Percentiles rank a stretch among this genome's conserved stretches.
Evolutionary conservation across 2,113 vertebrate genomes (phyloP).

Genomic region (Anseranas semipalmata): DNA sequence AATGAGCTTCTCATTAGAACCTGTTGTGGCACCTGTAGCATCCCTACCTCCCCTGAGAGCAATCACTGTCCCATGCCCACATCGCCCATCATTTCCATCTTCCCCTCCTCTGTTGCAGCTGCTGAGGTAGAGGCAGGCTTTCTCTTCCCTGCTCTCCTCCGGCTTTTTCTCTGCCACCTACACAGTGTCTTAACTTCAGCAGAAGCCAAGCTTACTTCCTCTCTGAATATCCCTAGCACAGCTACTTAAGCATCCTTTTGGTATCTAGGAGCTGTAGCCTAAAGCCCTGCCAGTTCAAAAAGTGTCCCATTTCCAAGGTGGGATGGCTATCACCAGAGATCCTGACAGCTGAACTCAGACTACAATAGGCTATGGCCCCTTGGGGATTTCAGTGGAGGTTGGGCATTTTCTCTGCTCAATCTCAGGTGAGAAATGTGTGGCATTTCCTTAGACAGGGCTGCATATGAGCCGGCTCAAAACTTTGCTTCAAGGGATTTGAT

Average conservation of each 20-base stretch:
- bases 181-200: neutral
- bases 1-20: neutral
- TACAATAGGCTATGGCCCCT: neutral
- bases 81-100: neutral
- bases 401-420: neutral
- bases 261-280: neutral
- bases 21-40: neutral
- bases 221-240: neutral
- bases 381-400: neutral
- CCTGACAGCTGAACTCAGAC: neutral
- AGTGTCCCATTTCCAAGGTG: neutral
- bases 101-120: neutral
- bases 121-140: neutral
- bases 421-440: neutral
- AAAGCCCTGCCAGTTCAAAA: neutral
- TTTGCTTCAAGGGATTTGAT: neutral
- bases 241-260: neutral
- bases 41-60: neutral
- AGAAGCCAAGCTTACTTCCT: neutral
- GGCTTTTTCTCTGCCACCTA: neutral
- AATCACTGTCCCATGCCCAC: neutral
- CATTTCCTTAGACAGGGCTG: neutral
- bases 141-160: neutral
- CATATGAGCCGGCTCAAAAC: neutral
- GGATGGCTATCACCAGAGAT: neutral